These are phyloP conservation scores for Elmis aenea DNA, from an alignment of 2,888 invertebrate genomes.

Conservation along the genomic window DNA sequence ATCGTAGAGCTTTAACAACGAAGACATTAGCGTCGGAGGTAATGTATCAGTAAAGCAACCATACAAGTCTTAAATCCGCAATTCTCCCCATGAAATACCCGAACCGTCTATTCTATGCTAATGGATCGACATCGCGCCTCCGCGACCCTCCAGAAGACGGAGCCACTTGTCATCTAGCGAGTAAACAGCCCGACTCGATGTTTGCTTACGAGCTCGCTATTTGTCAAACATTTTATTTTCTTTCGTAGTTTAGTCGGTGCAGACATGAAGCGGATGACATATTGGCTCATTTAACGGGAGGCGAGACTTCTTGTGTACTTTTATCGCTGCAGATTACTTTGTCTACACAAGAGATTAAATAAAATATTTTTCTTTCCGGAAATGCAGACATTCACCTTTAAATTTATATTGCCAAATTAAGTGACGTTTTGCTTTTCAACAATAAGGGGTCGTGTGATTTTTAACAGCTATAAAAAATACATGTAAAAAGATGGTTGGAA, in stretches of 20 bases:
- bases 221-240: conserved; percentile 48
- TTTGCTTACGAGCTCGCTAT: conserved; percentile 45
- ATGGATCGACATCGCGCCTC: conserved; percentile 33
- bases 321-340: conserved; percentile 46
- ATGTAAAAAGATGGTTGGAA: too few species aligned
- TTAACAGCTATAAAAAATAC: too few species aligned
- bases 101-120: conserved; percentile 36
- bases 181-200: conserved; percentile 44
- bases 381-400: conserved; percentile 18
- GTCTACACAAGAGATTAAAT: conserved; percentile 48
- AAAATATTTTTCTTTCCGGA: conserved; percentile 46
- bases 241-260: conserved; percentile 37
- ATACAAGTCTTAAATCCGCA: conserved; percentile 31
- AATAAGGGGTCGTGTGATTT: too few species aligned
- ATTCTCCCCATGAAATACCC: conserved; percentile 28
- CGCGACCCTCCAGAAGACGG: conserved; percentile 30
- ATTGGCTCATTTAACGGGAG: conserved; percentile 23
- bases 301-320: conserved; percentile 46
- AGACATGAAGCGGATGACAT: conserved; percentile 27
- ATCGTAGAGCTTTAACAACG: too few species aligned
- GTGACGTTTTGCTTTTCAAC: conserved; percentile 13
- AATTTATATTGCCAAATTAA: conserved; percentile 19
- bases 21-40: too few species aligned
- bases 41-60: conserved; percentile 20
- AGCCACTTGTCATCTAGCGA: conserved; percentile 42